A percentile compares a stretch with the other conserved stretches of the same genome.
phyloP scores from a whole-genome alignment of 2,888 invertebrate species.

The Acronicta aceris region DNA sequence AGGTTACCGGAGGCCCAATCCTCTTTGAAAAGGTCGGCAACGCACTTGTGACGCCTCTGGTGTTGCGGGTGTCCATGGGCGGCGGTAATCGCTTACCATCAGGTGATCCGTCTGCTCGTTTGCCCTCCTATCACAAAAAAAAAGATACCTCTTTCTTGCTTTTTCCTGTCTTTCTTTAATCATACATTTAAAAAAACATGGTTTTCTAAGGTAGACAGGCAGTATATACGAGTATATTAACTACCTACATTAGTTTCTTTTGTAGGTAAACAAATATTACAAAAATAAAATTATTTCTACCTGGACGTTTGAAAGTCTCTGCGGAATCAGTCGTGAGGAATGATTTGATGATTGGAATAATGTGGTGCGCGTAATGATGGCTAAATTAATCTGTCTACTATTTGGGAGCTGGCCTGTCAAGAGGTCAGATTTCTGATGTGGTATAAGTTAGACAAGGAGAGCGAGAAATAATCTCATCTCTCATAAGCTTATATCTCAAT shows the following conservation, averaged over 20 bases:
- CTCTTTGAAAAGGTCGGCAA: too few relatives aligned
- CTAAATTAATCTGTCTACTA: slow-evolving; percentile 69
- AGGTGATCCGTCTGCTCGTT: too few relatives aligned
- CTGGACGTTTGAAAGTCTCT: slow-evolving; percentile 52
- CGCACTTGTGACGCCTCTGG: too few relatives aligned
- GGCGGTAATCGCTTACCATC: too few relatives aligned
- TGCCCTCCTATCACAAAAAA: too few relatives aligned
- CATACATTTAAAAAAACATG: too few relatives aligned
- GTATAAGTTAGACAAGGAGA: slow-evolving; percentile 30
- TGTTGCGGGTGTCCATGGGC: too few relatives aligned
- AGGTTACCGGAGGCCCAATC: too few relatives aligned
- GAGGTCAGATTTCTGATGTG: slow-evolving; percentile 49
- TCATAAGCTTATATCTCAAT: neutral
- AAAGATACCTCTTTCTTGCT: too few relatives aligned
- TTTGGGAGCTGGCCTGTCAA: slow-evolving; percentile 68
- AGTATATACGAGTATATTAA: too few relatives aligned
- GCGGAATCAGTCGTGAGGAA: slow-evolving; percentile 37
- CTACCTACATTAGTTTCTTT: neutral
- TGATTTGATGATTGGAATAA: slow-evolving; percentile 47
- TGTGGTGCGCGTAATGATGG: slow-evolving; percentile 60
- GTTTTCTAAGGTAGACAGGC: too few relatives aligned
- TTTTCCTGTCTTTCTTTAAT: too few relatives aligned
- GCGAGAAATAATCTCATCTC: neutral
- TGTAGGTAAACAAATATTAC: slow-evolving; percentile 25
- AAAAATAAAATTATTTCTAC: slow-evolving; percentile 24